Base-by-base conservation (phyloP, 2,113 vertebrate genomes). In the Eulemur rufifrons region DNA sequence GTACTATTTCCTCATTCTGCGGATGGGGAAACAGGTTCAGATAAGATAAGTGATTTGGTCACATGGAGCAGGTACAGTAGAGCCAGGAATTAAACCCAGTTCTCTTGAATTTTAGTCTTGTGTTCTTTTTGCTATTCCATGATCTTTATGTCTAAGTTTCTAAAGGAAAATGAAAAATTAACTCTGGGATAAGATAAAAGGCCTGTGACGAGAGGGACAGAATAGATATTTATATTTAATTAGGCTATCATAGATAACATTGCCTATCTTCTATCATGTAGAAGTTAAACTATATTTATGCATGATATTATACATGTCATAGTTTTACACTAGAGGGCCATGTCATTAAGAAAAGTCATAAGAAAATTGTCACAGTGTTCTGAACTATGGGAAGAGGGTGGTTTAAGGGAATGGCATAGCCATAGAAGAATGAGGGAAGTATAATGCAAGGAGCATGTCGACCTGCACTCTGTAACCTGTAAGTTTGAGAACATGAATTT, bases 151-250 rank as follows among this genome's bases (percentile, higher is more conserved):
- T 39, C 52, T 74, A 68, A 63, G 91, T 54, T 84, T 94, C 56
- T 63, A 93, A 85, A 91, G 50, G 21, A 91, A 95, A 94, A 88
- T 34, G 25, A 83, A 54, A 95, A 89, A 85, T 71, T 80, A 45
- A 23, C 71, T 71, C 27, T 92, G 34, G 8, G n/a, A 10, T 76
- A 69, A 86, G 21, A 59, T 69, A 52, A 6, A 52, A 61, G 3
- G 4, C 13, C 29, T 87, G 3, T 68, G 63, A 87, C 45, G 81
- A 87, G 17, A 95, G 25, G 18, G 32, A 84, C n/a, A 6, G 12
- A 63, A 27, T 20, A 39, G 42, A 47, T 83, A 45, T 74, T 71
- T 77, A 71, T 95, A 73, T 66, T 59, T 69, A 85, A 89, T 92
- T 86, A 83, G 66, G 37, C 23, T 81, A n/a, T 71, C 45, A 50